A percentile compares a stretch with the other conserved stretches of the same genome.
phyloP scores from a whole-genome alignment of 2,797 vertebrate genomes.

The Aeoliscus strigatus region DNA sequence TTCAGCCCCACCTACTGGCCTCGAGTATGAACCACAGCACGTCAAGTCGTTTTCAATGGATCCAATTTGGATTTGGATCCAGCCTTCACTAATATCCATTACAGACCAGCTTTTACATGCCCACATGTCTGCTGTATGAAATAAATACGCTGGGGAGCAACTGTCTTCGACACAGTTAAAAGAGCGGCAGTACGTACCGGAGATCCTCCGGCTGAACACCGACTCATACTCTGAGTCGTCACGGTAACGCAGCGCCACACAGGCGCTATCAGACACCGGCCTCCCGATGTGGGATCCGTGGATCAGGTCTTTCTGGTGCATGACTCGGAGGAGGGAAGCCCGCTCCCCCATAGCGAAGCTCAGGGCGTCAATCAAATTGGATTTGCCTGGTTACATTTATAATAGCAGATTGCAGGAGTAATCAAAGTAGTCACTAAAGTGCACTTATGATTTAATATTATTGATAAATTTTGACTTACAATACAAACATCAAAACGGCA shows the following conservation, averaged over 20 bases:
- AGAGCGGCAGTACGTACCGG: constrained; percentile 61
- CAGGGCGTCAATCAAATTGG: constrained; percentile 94
- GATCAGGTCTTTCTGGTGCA: constrained; percentile 81
- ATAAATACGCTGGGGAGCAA: neutral
- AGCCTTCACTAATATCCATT: neutral
- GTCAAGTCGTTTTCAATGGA: too few relatives aligned
- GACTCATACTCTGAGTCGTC: constrained; percentile 77
- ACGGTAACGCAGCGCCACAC: constrained; percentile 79
- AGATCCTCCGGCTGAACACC: constrained; percentile 78
- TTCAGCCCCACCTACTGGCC: too few relatives aligned
- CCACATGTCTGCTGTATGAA: too few relatives aligned
- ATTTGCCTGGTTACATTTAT: constrained; percentile 77
- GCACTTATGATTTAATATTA: too few relatives aligned
- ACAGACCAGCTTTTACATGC: too few relatives aligned
- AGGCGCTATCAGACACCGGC: constrained; percentile 75
- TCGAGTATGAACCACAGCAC: too few relatives aligned
- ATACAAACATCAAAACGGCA: too few relatives aligned
- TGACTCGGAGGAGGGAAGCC: constrained; percentile 79
- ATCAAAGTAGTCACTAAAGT: too few relatives aligned
- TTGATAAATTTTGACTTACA: too few relatives aligned
- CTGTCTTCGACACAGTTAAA: too few relatives aligned
- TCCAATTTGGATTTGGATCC: neutral
- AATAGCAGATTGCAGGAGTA: too few relatives aligned
- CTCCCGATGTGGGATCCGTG: constrained; percentile 86
- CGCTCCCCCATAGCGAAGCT: constrained; percentile 91